Percentiles rank a stretch among this genome's conserved stretches.
phyloP scores from a whole-genome alignment of 2,797 vertebrate genomes.

The Eupleurogrammus muticus region DNA sequence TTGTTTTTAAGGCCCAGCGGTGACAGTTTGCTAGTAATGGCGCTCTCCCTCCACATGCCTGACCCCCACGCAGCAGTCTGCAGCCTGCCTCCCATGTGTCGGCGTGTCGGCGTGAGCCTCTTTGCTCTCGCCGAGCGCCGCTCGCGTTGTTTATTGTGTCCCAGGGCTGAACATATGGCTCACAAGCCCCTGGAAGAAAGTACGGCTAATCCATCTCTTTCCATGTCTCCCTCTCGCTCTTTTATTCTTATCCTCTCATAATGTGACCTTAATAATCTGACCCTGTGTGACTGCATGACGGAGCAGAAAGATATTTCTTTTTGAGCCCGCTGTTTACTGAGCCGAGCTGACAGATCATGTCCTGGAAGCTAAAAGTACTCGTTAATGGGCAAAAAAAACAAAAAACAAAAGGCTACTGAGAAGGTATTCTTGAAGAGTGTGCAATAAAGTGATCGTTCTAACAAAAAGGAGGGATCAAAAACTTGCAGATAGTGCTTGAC shows the following conservation, averaged over 20 bases:
- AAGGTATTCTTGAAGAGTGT: conserved; percentile 13
- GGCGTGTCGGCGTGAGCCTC: conserved; percentile 21
- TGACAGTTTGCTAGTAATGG: conserved; percentile 15
- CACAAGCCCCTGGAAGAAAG: conserved; percentile 65
- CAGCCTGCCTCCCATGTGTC: conserved; percentile 58
- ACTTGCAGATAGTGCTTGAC: conserved; percentile 7
- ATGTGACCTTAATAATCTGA: conserved; percentile 70
- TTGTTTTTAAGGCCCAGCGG: conserved; percentile 4
- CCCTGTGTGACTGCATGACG: conserved; percentile 55
- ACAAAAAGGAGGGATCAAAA: conserved; percentile 28
- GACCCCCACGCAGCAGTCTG: conserved; percentile 34
- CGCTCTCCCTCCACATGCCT: conserved; percentile 29
- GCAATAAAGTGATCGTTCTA: conserved; percentile 32
- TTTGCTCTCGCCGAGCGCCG: conserved; percentile 44
- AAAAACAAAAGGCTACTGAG: neutral
- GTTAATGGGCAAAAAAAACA: conserved; percentile 16
- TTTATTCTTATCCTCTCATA: conserved; percentile 58
- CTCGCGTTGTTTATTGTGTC: conserved; percentile 61
- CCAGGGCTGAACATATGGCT: conserved; percentile 73
- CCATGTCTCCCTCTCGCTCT: conserved; percentile 17
- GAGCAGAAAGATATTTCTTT: conserved; percentile 45
- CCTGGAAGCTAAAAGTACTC: conserved; percentile 27
- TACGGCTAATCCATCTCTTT: conserved; percentile 56
- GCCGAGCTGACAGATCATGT: conserved; percentile 40
- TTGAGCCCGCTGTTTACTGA: conserved; percentile 24